Conservation (phyloP, 2,888 invertebrate genomes). For the Diarsia rubi region DNA sequence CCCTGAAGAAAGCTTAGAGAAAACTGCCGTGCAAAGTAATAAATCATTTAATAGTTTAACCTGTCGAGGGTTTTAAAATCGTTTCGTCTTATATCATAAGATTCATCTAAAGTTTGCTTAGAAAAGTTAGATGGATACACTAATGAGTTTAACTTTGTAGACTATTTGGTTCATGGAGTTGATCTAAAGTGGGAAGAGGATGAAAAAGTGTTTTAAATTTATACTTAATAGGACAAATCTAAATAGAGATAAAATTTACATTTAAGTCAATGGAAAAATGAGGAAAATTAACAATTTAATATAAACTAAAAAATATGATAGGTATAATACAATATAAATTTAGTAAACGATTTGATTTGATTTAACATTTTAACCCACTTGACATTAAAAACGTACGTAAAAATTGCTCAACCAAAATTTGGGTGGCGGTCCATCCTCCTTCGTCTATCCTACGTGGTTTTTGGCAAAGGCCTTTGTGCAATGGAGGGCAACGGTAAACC, state of each 20-base stretch:
- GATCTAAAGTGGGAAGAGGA: background rate
- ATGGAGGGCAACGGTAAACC: background rate
- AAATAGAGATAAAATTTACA: background rate
- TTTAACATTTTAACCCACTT: background rate
- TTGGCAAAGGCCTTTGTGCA: conserved; percentile 2
- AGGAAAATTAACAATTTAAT: background rate
- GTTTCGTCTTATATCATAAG: background rate
- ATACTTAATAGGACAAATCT: background rate
- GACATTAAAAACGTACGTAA: too few species aligned
- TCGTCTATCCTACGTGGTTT: conserved; percentile 17
- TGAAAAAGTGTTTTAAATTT: background rate
- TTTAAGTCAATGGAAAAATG: background rate
- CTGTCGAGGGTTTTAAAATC: conserved; percentile 10
- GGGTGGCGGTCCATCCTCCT: background rate
- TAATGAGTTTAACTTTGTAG: background rate
- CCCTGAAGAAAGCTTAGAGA: background rate
- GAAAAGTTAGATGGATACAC: background rate
- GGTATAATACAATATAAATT: too few species aligned
- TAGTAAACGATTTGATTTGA: too few species aligned
- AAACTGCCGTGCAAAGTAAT: conserved; percentile 25
- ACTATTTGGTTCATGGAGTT: background rate
- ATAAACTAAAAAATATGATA: too few species aligned
- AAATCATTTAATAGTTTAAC: conserved; percentile 38
- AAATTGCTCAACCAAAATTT: background rate
- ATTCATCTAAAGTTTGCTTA: conserved; percentile 5